These are phyloP conservation scores for Drosophila burlai DNA, from an alignment of 1,140 invertebrate species.

Conservation along the genomic window DNA sequence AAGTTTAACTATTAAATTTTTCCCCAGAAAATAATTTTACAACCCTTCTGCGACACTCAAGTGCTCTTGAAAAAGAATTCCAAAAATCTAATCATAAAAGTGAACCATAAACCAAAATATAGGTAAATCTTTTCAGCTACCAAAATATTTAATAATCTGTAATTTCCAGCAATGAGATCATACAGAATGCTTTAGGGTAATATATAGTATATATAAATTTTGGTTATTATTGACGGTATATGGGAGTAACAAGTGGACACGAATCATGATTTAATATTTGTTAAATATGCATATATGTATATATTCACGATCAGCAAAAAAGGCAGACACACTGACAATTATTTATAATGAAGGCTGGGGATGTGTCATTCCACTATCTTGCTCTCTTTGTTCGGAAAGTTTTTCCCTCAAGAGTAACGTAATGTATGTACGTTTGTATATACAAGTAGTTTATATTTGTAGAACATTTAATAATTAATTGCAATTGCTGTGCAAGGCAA, in stretches of 20 bases:
- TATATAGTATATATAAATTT: background rate
- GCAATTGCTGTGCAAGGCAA: conserved; percentile 36
- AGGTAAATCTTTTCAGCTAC: background rate
- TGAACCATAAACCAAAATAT: background rate
- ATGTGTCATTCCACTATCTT: conserved; percentile 34
- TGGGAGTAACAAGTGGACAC: background rate
- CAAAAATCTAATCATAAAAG: conserved; percentile 4
- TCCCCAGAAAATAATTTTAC: background rate
- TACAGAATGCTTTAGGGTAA: background rate
- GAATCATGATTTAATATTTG: conserved; percentile 22
- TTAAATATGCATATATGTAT: conserved; percentile 30
- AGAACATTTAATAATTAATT: conserved; percentile 38
- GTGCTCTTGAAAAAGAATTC: conserved; percentile 9
- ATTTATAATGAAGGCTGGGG: conserved; percentile 26
- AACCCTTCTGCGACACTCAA: background rate
- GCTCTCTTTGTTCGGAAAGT: conserved; percentile 10
- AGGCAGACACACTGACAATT: conserved; percentile 10
- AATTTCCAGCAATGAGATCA: conserved; percentile 30
- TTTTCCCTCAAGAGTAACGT: conserved; percentile 11
- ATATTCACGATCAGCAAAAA: conserved; percentile 27
- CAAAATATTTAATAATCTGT: conserved; percentile 1
- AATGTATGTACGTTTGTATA: conserved; percentile 3
- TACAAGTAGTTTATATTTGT: conserved; percentile 8
- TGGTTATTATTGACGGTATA: background rate
- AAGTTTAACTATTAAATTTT: no score